Evolutionary conservation across 35 echinoderm and acorn worm genomes (phyloP), one percentile per base, ranked within the genome.

Genomic region (Patiria miniata): DNA sequence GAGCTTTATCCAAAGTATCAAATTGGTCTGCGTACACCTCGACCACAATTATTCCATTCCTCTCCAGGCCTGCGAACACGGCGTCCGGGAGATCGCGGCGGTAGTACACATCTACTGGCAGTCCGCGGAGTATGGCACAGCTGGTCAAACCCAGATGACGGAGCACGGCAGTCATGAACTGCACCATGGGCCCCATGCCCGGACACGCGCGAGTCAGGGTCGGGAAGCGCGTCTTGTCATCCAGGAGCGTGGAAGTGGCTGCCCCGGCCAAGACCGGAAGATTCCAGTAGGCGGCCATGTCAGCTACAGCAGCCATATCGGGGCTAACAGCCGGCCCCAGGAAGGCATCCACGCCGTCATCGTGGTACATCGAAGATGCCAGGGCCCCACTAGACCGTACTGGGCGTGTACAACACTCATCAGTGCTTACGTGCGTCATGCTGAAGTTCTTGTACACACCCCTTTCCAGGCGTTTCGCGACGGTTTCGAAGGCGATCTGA

Each of bases 271-370:
- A 12, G 10, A 80, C 21, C 37, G 78, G 78, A 1, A 80, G 78
- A 36, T 80, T 80, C 78, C 78, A 80, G 78, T 33, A 26, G 33
- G 78, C 37, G 12, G 78, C 78, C 78, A 80, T 39, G 33, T 80
- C 78, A 40, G 78, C 78, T 80, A 51, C 78, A 7, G 78, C 22
- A 1, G 19, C 78, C 37, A 36, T 80, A 12, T 80, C 78, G 33
- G 9, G 12, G 37, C 37, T 80, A 7, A 19, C 17, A 1, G 78
- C 0, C 8, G 78, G 78, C 12, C 78, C 78, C 0, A 80, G n/a
- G 78, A 80, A 80, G 33, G 78, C 78, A 37, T 80, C 78, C 5
- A 80, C 78, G 7, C 78, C 78, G 33, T 80, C 10, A 1, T 80
- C 22, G 78, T 80, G n/a, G 60, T 22, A 32, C 60, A 68, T n/a